Evolutionary conservation across 2,888 invertebrate genomes (phyloP).

Genomic region (Ommatoiulus sabulosus): DNA sequence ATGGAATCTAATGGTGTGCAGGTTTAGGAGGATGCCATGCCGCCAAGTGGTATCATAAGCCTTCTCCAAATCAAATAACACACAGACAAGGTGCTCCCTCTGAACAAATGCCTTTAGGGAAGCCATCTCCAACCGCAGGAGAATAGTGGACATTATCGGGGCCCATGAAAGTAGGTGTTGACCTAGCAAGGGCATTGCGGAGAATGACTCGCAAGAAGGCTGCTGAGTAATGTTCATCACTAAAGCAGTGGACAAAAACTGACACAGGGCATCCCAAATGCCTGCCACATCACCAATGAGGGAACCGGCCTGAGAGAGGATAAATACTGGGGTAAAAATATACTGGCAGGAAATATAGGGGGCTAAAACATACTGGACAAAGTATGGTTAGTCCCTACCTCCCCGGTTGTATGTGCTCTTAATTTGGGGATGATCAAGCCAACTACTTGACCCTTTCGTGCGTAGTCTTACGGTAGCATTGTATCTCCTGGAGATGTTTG

Average conservation of each 20-base stretch:
- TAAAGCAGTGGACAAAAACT: background rate
- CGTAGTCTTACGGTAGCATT: no score
- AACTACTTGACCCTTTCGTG: no score
- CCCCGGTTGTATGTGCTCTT: no score
- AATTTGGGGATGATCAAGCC: no score
- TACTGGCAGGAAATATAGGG: no score
- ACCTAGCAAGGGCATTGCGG: background rate
- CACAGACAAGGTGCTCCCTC: background rate
- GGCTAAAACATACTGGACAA: no score
- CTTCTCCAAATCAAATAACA: constrained; percentile 37
- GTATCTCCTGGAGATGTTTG: no score
- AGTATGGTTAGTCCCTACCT: no score
- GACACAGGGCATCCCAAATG: background rate
- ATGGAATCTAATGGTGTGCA: background rate
- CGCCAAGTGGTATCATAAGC: constrained; percentile 56
- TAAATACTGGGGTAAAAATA: no score
- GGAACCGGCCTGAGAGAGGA: background rate
- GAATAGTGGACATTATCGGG: background rate
- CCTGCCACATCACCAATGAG: background rate
- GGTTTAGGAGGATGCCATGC: background rate
- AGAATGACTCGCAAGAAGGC: background rate
- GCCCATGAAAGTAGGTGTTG: background rate
- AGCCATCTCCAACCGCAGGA: background rate
- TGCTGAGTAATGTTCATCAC: background rate
- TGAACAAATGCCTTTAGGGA: background rate